Evolutionary conservation across 2,113 vertebrate species (phyloP), one percentile per base, ranked within the genome.

Genomic region (Sinocyclocheilus anshuiensis): DNA sequence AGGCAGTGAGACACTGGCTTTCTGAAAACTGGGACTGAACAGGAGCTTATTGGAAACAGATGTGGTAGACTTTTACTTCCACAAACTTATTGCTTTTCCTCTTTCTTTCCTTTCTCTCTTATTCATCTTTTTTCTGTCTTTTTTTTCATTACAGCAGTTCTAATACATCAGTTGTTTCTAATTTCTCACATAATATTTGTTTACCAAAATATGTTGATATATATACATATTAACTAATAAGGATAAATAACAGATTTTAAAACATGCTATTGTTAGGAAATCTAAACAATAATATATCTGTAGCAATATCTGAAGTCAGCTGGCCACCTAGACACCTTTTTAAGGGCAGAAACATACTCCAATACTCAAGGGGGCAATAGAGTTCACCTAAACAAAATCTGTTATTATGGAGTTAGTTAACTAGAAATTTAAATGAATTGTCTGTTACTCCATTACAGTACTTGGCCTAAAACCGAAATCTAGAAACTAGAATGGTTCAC

Each of bases 41-140:
- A 20, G 36, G 42, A 69, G 80, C 29, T 85, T 89, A 91, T 88
- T 86, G 81, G 59, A 91, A 88, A 53, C 89, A 91, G 87, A 88
- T 89, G 89, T 84, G 55, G 42, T 69, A 48, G 53, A 67, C 77
- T 50, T 83, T 53, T 55, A 72, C 65, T 74, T 57, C 50, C 36
- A 59, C 20, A 15, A 13, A 61, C 36, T 20, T 15, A 48, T 50
- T 55, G 8, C 20, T 84, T 84, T 33, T 83, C 65, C 71, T 71
- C 39, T 85, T 24, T 22, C 53, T 83, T 48, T 84, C 18, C 6
- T 29, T 2, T 55, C 22, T 79, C 65, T 65, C 53, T 59, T 48
- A 18, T 20, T 48, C 24, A 20, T 71, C 65, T 13, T 53, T 33
- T 12, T 9, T 29, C 45, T 33, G 29, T 36, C 50, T 9, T 22